Conservation (phyloP, 2,888 invertebrate species). For the Xylocampa areola region DNA sequence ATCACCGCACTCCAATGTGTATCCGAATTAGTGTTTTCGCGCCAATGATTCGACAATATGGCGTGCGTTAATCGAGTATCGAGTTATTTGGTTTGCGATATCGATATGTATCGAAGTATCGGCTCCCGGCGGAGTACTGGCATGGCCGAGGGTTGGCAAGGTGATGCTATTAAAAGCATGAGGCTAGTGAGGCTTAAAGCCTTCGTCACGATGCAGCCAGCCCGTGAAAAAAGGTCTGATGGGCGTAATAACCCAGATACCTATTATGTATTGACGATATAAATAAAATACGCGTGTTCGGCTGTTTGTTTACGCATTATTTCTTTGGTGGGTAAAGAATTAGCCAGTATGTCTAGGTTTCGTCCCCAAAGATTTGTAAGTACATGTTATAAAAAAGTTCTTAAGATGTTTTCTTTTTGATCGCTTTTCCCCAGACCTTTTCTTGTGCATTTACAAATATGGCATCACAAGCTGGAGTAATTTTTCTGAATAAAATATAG, state of each 20-base stretch:
- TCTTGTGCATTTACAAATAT: too few relatives aligned
- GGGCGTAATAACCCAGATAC: slow-evolving; percentile 78
- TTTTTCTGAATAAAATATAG: too few relatives aligned
- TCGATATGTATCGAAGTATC: slow-evolving; percentile 66
- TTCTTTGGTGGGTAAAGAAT: neutral
- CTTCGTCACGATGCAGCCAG: slow-evolving; percentile 67
- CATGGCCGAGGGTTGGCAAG: slow-evolving; percentile 63
- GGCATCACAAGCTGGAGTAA: too few relatives aligned
- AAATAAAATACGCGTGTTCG: slow-evolving; percentile 28
- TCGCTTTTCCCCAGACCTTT: too few relatives aligned
- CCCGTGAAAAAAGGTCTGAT: slow-evolving; percentile 76
- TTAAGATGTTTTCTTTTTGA: too few relatives aligned
- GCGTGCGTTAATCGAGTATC: slow-evolving; percentile 31
- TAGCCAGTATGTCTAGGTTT: too few relatives aligned
- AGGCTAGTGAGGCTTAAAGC: slow-evolving; percentile 71
- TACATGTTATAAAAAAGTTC: too few relatives aligned
- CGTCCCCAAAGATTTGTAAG: too few relatives aligned
- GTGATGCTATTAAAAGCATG: slow-evolving; percentile 75
- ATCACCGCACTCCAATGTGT: slow-evolving; percentile 38
- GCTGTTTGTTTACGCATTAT: slow-evolving; percentile 31
- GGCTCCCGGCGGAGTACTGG: slow-evolving; percentile 72
- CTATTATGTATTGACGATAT: slow-evolving; percentile 51
- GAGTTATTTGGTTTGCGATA: slow-evolving; percentile 42
- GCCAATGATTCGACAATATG: slow-evolving; percentile 43
- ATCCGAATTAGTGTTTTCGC: slow-evolving; percentile 39